Conservation (phyloP, 2,888 invertebrate species). For the Stegana nigrithorax region DNA sequence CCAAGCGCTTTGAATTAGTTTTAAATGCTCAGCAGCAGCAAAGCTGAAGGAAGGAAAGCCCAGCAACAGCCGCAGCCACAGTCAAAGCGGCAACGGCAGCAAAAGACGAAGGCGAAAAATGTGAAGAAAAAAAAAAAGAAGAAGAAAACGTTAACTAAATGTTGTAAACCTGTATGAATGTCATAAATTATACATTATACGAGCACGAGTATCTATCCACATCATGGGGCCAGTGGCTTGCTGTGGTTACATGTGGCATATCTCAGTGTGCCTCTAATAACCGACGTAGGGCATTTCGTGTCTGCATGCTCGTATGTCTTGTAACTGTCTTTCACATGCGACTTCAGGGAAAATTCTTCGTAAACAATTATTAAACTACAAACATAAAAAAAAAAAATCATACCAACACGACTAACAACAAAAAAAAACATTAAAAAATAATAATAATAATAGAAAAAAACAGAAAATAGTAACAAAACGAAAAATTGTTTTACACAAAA, state of each 20-base stretch:
- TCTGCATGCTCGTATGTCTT: too few relatives aligned
- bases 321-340: neutral
- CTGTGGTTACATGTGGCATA: too few relatives aligned
- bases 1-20: slow-evolving; percentile 52
- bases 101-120: neutral
- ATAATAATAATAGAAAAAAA: too few relatives aligned
- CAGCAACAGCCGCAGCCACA: neutral
- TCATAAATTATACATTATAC: slow-evolving; percentile 46
- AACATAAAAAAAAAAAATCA: too few relatives aligned
- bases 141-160: slow-evolving; percentile 26
- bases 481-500: too few relatives aligned
- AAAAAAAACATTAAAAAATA: too few relatives aligned
- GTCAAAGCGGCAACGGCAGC: too few relatives aligned
- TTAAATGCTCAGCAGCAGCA: slow-evolving; percentile 36
- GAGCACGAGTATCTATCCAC: neutral
- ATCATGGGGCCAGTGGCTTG: too few relatives aligned
- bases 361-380: slow-evolving; percentile 5
- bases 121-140: neutral
- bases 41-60: slow-evolving; percentile 3
- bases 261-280: too few relatives aligned
- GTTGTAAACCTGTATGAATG: slow-evolving; percentile 47
- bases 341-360: neutral
- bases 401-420: too few relatives aligned
- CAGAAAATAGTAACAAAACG: too few relatives aligned
- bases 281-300: neutral